Percentiles rank a stretch among this genome's conserved stretches.
Conservation (phyloP, 2,113 vertebrate species). For the Cygnus atratus region DNA sequence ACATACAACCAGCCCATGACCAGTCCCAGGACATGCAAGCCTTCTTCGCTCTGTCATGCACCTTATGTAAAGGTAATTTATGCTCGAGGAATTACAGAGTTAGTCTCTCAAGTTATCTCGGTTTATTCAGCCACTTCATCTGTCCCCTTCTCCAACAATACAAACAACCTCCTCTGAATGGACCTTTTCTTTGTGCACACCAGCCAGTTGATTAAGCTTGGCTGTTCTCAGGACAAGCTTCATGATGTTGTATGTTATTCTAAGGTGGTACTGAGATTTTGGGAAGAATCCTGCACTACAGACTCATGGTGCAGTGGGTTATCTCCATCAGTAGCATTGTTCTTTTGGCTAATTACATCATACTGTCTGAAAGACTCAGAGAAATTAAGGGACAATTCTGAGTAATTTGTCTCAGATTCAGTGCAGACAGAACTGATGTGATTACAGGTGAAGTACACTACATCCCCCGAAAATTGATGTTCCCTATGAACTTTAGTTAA, state of each 20-base stretch:
- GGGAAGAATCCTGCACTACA: neutral
- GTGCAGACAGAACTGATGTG: neutral
- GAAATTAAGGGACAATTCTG: neutral
- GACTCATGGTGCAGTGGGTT: neutral
- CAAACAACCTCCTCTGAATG: neutral
- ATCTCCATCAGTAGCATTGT: neutral
- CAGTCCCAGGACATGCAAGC: rapidly evolving
- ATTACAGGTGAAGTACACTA: neutral
- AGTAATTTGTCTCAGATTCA: neutral
- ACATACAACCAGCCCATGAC: neutral
- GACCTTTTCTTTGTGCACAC: neutral
- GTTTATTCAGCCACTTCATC: neutral
- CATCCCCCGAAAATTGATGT: neutral
- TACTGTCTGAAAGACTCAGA: neutral
- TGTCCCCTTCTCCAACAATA: neutral
- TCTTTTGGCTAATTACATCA: neutral
- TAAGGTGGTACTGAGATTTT: neutral
- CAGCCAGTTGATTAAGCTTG: neutral
- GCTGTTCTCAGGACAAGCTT: neutral
- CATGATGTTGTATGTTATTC: neutral
- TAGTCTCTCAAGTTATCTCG: neutral
- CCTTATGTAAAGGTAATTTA: neutral
- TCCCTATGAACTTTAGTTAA: neutral
- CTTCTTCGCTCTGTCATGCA: neutral
- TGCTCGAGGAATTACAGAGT: neutral